Percentiles rank a stretch among this genome's conserved stretches.
Conservation (phyloP, 1,140 invertebrate species). For the Zaprionus vittiger region DNA sequence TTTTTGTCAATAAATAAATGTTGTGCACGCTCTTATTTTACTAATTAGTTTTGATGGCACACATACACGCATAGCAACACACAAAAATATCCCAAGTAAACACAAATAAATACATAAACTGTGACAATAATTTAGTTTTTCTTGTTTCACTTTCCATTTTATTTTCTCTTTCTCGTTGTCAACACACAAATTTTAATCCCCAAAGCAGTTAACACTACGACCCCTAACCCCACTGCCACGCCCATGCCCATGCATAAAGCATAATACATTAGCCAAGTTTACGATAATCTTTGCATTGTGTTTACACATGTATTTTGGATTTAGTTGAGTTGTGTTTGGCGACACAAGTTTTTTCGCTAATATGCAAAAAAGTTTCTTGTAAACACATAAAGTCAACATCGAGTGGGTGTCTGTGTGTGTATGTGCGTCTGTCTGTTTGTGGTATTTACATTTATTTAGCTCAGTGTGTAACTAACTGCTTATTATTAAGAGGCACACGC, state of each 20-base stretch:
- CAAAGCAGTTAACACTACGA: constrained; percentile 23
- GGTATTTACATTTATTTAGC: constrained; percentile 13
- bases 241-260: constrained; percentile 34
- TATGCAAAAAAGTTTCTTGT: constrained; percentile 11
- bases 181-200: constrained; percentile 45
- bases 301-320: constrained; percentile 55
- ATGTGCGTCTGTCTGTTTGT: background rate
- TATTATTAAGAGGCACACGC: constrained; percentile 18
- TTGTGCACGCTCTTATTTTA: constrained; percentile 42
- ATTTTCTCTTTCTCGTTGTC: constrained; percentile 17
- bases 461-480: constrained; percentile 2
- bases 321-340: constrained; percentile 35
- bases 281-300: constrained; percentile 47
- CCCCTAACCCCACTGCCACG: background rate
- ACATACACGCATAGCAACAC: constrained; percentile 14
- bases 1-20: constrained; percentile 23
- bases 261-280: constrained; percentile 53
- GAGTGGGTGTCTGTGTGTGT: background rate
- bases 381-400: constrained; percentile 9
- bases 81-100: constrained; percentile 24
- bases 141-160: constrained; percentile 22
- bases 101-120: constrained; percentile 10
- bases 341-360: constrained; percentile 8
- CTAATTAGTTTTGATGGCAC: constrained; percentile 36
- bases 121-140: constrained; percentile 16